Evolutionary conservation across 2,797 vertebrate genomes (phyloP).

Genomic region (Buceros bicornis): DNA sequence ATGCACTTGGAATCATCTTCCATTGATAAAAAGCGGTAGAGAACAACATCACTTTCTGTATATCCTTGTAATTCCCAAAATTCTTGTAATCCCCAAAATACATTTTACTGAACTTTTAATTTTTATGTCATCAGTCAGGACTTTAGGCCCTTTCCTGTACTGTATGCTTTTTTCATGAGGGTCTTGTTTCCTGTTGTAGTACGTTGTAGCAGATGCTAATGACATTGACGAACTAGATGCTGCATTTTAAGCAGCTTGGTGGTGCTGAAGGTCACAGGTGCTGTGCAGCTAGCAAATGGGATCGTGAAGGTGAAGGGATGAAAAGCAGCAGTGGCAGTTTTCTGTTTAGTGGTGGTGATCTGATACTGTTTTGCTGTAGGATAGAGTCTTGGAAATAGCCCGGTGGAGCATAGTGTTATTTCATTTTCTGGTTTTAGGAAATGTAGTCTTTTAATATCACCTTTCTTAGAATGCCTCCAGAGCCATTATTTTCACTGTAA

Average conservation of each 20-base stretch:
- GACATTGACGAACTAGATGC: neutral
- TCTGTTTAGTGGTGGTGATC: neutral
- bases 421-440: slow-evolving; percentile 10
- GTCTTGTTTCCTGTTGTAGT: neutral
- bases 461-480: neutral
- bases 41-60: neutral
- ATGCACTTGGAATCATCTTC: neutral
- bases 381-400: neutral
- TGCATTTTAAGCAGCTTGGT: neutral
- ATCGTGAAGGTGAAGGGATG: neutral
- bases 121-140: neutral
- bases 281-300: neutral
- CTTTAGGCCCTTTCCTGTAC: neutral
- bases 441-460: neutral
- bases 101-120: neutral
- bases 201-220: neutral
- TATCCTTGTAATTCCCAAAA: neutral
- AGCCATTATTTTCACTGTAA: neutral
- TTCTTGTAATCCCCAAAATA: neutral
- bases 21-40: neutral
- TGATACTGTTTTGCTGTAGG: neutral
- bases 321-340: neutral
- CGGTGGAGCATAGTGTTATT: neutral
- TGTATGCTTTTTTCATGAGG: neutral
- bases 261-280: neutral